Evolutionary conservation across 2,113 vertebrate genomes (phyloP).

Genomic region (Eublepharis macularius): DNA sequence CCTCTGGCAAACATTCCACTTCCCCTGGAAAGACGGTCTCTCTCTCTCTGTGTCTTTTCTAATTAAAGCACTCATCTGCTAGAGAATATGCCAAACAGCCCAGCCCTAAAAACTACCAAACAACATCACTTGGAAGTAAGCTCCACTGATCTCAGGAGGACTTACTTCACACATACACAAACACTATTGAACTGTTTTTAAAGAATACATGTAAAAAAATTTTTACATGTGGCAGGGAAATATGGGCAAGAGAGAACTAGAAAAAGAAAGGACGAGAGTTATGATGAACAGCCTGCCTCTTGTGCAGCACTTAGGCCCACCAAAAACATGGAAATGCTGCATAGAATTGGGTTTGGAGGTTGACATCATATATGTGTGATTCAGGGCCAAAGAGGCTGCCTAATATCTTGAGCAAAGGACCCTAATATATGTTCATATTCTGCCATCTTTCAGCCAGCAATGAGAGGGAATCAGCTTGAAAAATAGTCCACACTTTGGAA

Average conservation of each 20-base stretch:
- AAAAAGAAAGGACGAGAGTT: too few relatives aligned
- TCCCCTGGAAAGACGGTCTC: neutral
- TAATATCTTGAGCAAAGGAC: neutral
- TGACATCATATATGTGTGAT: neutral
- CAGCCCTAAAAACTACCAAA: neutral
- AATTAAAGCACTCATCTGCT: conserved; percentile 8
- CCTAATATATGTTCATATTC: neutral
- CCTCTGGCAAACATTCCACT: conserved; percentile 15
- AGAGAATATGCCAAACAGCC: neutral
- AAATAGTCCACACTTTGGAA: neutral
- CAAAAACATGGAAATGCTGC: neutral
- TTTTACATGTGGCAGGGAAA: neutral
- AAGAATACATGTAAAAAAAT: neutral
- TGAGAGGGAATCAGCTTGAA: neutral
- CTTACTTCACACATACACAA: neutral
- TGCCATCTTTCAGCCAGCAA: neutral
- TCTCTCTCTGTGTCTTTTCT: neutral
- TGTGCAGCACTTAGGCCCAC: neutral
- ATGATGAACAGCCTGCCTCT: neutral
- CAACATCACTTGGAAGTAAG: neutral
- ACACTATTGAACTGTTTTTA: neutral
- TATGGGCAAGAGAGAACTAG: neutral
- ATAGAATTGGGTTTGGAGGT: neutral
- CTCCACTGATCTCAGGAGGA: neutral
- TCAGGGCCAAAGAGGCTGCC: neutral